Percentiles rank a stretch among this genome's conserved stretches.
Conservation (phyloP, 1,140 invertebrate genomes). For the Hesperophylax magnus region DNA sequence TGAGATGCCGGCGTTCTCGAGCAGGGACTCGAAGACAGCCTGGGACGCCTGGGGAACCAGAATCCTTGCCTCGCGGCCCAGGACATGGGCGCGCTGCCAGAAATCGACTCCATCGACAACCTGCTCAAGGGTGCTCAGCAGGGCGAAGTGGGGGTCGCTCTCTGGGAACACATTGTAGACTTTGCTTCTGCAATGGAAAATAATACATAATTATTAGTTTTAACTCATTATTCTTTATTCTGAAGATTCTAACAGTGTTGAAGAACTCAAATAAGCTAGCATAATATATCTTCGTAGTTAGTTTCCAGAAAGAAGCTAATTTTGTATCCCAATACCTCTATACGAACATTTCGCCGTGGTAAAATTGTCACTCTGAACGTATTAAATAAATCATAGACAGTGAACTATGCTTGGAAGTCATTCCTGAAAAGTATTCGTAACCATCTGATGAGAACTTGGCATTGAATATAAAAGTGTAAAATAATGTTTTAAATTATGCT, state of each 20-base stretch:
- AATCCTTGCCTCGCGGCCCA: conserved; percentile 48
- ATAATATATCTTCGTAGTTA: too few relatives aligned
- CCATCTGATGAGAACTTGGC: background rate
- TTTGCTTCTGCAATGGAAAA: conserved; percentile 48
- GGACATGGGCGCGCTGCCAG: conserved; percentile 46
- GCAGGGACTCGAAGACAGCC: conserved; percentile 37
- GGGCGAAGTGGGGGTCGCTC: conserved; percentile 40
- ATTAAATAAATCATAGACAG: background rate
- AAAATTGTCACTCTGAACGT: background rate
- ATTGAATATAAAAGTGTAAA: too few relatives aligned
- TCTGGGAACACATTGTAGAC: conserved; percentile 49
- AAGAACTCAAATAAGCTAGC: too few relatives aligned
- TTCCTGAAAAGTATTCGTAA: background rate
- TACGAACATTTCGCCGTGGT: background rate
- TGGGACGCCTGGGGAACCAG: conserved; percentile 37
- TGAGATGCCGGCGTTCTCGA: conserved; percentile 25
- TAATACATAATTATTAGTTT: background rate
- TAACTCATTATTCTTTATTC: too few relatives aligned
- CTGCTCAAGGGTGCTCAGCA: conserved; percentile 28
- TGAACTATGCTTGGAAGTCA: background rate
- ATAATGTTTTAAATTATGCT: too few relatives aligned
- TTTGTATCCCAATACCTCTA: background rate
- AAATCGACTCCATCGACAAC: conserved; percentile 46
- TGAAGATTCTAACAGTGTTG: too few relatives aligned
- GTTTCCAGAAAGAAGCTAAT: too few relatives aligned